Evolutionary conservation across 2,113 vertebrate genomes (phyloP), one percentile per base, ranked within the genome.

Genomic region (Sapajus apella): DNA sequence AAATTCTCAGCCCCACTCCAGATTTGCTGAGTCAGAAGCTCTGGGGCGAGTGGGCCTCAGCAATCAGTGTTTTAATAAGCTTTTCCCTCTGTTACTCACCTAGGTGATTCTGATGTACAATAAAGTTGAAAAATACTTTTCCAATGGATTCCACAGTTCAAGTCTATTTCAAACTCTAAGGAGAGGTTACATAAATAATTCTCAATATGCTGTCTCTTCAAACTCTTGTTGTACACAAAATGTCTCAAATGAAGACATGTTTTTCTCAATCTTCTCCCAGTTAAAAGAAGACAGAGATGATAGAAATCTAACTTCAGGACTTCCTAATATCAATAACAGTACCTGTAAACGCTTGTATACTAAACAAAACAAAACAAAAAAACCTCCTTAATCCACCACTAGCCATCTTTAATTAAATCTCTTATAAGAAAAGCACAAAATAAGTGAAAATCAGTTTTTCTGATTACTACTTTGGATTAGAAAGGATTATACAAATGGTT

Each of bases 61-160:
- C 23, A 90, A 75, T 81, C 25, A 89, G 21, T 76, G 5, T 23
- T 89, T 64, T 37, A 64, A 47, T 18, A 70, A 70, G 12, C 8
- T 73, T 40, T 14, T 1, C 11, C 2, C 6, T 50, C 10, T 8
- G 14, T 70, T 61, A 16, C 3, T 0, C 17, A 75, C 5, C 1
- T 8, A 14, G n/a, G 10, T 75, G 30, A 8, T 61, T 85, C 20
- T 47, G 27, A 43, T 79, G 21, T 13, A 76, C 13, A 35, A n/a
- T 37, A 55, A 87, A 70, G 6, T 80, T 66, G 5, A 80, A 45
- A 79, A 93, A 87, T 1, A 17, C 0, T 6, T 90, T 83, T 73
- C 20, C 37, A 90, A 37, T 73, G 20, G 21, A 88, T 80, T 45
- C 10, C 18, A 66, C 18, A 92, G 17, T 16, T 87, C 8, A 58